Percentiles rank a stretch among this genome's conserved stretches.
phyloP scores from a whole-genome alignment of 2,113 vertebrate species.

The Mormyrus lacerda region DNA sequence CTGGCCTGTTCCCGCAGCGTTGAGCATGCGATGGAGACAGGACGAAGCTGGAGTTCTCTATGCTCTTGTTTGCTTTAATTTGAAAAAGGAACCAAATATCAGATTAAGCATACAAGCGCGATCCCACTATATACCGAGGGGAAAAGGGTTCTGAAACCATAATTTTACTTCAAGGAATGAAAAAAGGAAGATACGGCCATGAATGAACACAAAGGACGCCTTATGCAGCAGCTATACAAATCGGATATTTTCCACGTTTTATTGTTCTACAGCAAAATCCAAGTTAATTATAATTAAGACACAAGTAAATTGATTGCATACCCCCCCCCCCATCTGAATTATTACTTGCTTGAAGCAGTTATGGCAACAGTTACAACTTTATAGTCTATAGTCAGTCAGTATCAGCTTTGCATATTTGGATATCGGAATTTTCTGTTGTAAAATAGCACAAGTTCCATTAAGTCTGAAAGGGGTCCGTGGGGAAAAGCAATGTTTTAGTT shows the following conservation, averaged over 20 bases:
- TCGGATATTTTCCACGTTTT: neutral
- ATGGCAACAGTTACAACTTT: neutral
- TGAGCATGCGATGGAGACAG: neutral
- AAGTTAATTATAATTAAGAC: neutral
- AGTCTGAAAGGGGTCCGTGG: neutral
- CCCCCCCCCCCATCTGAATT: neutral
- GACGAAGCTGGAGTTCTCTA: neutral
- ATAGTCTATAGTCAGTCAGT: neutral
- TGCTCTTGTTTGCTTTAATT: neutral
- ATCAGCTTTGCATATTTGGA: neutral
- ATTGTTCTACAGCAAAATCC: neutral
- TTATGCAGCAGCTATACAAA: neutral
- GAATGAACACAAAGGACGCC: neutral
- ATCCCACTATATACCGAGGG: neutral
- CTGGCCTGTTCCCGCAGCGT: neutral
- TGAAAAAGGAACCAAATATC: slow-evolving; percentile 8
- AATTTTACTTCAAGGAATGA: neutral
- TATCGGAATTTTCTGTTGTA: neutral
- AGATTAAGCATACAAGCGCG: neutral
- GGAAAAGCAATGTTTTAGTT: neutral
- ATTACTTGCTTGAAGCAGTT: neutral
- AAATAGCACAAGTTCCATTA: neutral
- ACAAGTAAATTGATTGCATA: neutral
- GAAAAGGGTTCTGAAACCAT: slow-evolving; percentile 12
- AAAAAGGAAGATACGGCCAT: neutral